Percentiles rank a stretch among this genome's conserved stretches.
Conservation (phyloP, 2,113 vertebrate genomes). For the Grallaria varia region DNA sequence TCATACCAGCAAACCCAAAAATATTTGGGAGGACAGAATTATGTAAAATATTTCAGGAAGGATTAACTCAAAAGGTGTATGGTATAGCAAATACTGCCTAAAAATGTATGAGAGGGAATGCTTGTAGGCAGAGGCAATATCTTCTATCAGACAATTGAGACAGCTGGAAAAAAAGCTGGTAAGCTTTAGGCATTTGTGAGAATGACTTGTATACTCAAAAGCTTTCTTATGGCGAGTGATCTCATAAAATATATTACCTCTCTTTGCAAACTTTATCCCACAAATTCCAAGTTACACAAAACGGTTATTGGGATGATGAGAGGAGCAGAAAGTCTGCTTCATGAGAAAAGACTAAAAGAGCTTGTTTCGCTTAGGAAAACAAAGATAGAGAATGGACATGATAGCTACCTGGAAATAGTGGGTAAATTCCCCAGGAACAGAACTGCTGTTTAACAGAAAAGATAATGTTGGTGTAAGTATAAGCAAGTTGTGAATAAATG, state of each 20-base stretch:
- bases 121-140: not conserved
- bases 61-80: not conserved
- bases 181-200: not conserved
- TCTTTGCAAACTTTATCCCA: not conserved
- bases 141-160: constrained; percentile 6
- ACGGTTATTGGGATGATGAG: not conserved
- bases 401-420: not conserved
- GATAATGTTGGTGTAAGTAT: not conserved
- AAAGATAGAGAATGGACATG: not conserved
- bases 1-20: not conserved
- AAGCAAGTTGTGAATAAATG: not conserved
- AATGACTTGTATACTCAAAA: constrained; percentile 1
- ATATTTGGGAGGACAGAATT: not conserved
- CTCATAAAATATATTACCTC: not conserved
- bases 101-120: not conserved
- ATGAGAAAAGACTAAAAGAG: not conserved
- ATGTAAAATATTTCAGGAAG: not conserved
- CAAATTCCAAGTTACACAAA: not conserved
- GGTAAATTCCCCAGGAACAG: not conserved
- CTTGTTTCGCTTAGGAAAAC: not conserved
- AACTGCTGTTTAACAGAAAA: not conserved
- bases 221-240: not conserved
- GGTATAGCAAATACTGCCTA: not conserved
- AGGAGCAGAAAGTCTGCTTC: not conserved
- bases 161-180: not conserved